Evolutionary conservation across 2,888 invertebrate genomes (phyloP).

Genomic region (Latrodectus hesperus): DNA sequence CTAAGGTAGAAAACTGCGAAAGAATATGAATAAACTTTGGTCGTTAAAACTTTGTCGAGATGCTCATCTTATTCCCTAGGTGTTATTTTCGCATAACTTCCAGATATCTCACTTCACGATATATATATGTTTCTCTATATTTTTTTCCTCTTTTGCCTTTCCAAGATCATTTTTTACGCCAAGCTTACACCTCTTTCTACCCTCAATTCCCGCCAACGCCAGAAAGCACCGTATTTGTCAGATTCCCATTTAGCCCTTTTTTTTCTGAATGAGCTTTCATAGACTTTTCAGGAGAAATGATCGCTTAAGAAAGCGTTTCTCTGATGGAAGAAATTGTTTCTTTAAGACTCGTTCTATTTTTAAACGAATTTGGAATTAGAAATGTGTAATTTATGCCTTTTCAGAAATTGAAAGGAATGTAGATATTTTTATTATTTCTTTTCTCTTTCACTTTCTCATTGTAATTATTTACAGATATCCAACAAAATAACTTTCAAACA

Average conservation of each 20-base stretch:
- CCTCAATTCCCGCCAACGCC: conserved; percentile 46
- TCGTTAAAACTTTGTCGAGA: conserved; percentile 66
- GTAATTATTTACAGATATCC: too few species aligned
- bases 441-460: too few species aligned
- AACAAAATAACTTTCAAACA: too few species aligned
- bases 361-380: too few species aligned
- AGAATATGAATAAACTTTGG: conserved; percentile 68
- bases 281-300: neutral
- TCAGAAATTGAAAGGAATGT: too few species aligned
- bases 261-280: neutral
- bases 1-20: conserved; percentile 45
- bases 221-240: conserved; percentile 35
- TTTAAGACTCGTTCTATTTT: too few species aligned
- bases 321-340: too few species aligned
- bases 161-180: conserved; percentile 24
- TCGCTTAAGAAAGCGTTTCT: too few species aligned
- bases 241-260: conserved; percentile 21
- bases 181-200: conserved; percentile 43
- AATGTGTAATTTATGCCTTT: too few species aligned
- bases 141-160: neutral
- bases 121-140: conserved; percentile 52
- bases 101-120: conserved; percentile 47
- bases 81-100: conserved; percentile 69
- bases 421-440: too few species aligned
- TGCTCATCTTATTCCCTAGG: conserved; percentile 47